phyloP scores from a whole-genome alignment of 2,888 invertebrate genomes.

The Cephalotes varians region DNA sequence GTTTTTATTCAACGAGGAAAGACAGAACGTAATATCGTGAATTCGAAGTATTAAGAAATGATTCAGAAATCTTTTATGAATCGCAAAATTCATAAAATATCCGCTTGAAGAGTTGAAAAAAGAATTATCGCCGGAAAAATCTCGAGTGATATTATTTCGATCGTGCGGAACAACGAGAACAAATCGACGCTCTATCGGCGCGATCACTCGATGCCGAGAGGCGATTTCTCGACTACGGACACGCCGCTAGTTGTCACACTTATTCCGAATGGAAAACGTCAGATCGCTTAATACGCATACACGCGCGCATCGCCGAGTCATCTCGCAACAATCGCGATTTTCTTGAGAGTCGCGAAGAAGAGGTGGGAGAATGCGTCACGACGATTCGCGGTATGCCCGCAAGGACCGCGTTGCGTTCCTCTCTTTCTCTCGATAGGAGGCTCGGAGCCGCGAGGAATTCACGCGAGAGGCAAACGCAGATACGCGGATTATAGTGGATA shows the following conservation, averaged over 20 bases:
- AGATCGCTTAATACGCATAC: conserved; percentile 3
- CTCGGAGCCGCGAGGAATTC: conserved; percentile 8
- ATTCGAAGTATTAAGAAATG: background rate
- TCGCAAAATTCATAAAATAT: background rate
- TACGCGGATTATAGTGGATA: background rate
- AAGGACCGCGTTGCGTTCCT: background rate
- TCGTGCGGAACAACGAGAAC: background rate
- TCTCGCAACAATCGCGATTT: conserved; percentile 26
- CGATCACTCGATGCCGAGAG: background rate
- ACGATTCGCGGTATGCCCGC: conserved; percentile 18
- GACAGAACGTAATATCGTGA: background rate
- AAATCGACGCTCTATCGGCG: background rate
- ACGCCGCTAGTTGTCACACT: conserved; percentile 19
- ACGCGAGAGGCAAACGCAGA: conserved; percentile 34
- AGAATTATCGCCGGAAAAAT: background rate
- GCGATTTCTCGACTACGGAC: conserved; percentile 10
- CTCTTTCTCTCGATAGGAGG: background rate
- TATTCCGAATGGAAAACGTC: conserved; percentile 17
- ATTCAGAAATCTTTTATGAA: background rate
- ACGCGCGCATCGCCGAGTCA: background rate
- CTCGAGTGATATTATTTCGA: background rate
- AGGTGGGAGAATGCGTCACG: conserved; percentile 42
- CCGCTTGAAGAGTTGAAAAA: too few species aligned
- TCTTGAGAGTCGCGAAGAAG: background rate
- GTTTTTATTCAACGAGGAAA: conserved; percentile 24